A percentile compares a stretch with the other conserved stretches of the same genome.
These are phyloP conservation scores for Zingel zingel DNA, from an alignment of 2,113 vertebrate species.

Conservation along the genomic window DNA sequence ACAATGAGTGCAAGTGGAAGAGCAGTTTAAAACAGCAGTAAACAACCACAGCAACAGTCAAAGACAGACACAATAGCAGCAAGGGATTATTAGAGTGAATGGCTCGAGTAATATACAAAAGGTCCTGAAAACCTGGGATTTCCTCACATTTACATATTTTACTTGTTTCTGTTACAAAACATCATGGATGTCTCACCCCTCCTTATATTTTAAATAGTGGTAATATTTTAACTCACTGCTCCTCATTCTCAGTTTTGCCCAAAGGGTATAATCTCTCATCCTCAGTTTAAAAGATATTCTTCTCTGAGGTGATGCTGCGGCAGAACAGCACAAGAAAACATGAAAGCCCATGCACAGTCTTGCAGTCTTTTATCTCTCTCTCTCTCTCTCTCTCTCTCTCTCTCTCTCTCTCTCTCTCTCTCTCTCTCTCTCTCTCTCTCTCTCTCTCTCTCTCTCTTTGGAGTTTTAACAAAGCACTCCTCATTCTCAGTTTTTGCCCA, in stretches of 20 bases:
- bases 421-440: too few species aligned
- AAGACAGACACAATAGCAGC: conserved; percentile 12
- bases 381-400: too few species aligned
- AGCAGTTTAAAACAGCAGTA: conserved; percentile 35
- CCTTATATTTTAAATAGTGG: conserved; percentile 23
- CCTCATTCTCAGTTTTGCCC: conserved; percentile 13
- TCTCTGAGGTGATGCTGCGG: conserved; percentile 49
- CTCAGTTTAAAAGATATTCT: conserved; percentile 32
- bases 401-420: too few species aligned
- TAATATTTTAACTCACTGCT: conserved; percentile 32
- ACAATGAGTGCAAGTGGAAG: conserved; percentile 3
- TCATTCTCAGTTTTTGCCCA: conserved; percentile 50
- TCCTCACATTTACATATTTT: background rate
- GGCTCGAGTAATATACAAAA: background rate
- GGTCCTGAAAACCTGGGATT: background rate
- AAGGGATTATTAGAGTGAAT: background rate
- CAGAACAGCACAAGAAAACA: conserved; percentile 27
- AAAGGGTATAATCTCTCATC: conserved; percentile 27
- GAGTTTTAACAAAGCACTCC: conserved; percentile 47
- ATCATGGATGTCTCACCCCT: background rate
- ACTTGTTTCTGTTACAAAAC: conserved; percentile 1
- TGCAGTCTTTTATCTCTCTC: conserved; percentile 7
- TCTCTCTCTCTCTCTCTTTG: conserved; percentile 15
- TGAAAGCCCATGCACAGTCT: background rate
- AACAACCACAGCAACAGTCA: conserved; percentile 11